Evolutionary conservation across 2,113 vertebrate genomes (phyloP).

Genomic region (Entomyzon cyanotis): DNA sequence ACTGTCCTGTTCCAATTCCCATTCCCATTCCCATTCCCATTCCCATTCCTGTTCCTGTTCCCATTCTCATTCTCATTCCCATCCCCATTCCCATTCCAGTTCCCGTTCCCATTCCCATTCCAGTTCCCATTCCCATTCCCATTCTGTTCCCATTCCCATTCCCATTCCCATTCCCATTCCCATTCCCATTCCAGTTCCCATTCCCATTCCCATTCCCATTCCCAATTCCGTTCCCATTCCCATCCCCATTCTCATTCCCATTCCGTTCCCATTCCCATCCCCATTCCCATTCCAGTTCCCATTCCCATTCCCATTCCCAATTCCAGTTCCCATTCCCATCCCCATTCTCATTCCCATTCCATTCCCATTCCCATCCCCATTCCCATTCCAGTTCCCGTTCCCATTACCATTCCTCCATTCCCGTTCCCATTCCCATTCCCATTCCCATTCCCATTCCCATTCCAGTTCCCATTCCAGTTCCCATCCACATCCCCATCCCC

Average conservation of each 20-base stretch:
- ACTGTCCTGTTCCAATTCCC: rapidly evolving
- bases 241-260: no score
- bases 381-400: not conserved
- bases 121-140: not conserved
- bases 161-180: not conserved
- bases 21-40: not conserved
- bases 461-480: no score
- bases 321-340: no score
- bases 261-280: rapidly evolving
- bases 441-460: no score
- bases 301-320: no score
- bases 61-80: not conserved
- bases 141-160: not conserved
- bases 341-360: rapidly evolving
- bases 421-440: not conserved
- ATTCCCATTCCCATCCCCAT: no score
- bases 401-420: rapidly evolving
- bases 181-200: no score
- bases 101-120: rapidly evolving
- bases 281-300: not conserved
- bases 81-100: not conserved
- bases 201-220: rapidly evolving
- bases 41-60: no score
- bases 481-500: no score
- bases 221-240: no score